Percentiles rank a stretch among this genome's conserved stretches.
These are phyloP conservation scores for Phoxinus phoxinus DNA, from an alignment of 2,113 vertebrate genomes.

Conservation along the genomic window DNA sequence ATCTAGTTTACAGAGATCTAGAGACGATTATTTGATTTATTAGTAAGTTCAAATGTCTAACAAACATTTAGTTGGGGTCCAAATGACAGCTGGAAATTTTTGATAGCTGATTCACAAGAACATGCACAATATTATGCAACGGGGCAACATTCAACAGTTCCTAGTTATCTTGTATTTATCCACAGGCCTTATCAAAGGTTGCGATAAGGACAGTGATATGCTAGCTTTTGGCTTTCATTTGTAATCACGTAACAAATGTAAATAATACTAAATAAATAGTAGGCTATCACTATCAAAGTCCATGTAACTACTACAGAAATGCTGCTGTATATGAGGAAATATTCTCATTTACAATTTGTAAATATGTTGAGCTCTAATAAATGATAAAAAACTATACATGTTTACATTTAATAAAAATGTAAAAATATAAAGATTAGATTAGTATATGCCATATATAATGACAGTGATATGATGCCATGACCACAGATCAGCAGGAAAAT, in stretches of 20 bases:
- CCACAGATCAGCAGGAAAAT: neutral
- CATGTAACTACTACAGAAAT: neutral
- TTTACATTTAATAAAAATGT: neutral
- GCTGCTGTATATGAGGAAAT: neutral
- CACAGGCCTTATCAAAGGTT: neutral
- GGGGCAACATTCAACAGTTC: neutral
- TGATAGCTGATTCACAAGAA: neutral
- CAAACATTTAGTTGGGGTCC: neutral
- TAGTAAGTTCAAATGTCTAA: neutral
- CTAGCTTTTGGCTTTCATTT: neutral
- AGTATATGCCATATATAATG: neutral
- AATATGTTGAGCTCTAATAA: neutral
- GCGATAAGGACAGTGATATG: neutral
- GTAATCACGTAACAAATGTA: neutral
- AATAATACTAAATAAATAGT: no score
- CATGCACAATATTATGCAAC: neutral
- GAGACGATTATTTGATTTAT: neutral
- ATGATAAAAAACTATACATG: neutral
- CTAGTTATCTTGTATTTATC: neutral
- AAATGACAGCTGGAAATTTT: neutral
- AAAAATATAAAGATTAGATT: neutral
- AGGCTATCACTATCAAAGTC: neutral
- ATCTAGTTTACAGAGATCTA: neutral
- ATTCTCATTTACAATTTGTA: neutral
- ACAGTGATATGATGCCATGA: neutral